phyloP scores from a whole-genome alignment of 2,797 vertebrate species.

The Huso huso region DNA sequence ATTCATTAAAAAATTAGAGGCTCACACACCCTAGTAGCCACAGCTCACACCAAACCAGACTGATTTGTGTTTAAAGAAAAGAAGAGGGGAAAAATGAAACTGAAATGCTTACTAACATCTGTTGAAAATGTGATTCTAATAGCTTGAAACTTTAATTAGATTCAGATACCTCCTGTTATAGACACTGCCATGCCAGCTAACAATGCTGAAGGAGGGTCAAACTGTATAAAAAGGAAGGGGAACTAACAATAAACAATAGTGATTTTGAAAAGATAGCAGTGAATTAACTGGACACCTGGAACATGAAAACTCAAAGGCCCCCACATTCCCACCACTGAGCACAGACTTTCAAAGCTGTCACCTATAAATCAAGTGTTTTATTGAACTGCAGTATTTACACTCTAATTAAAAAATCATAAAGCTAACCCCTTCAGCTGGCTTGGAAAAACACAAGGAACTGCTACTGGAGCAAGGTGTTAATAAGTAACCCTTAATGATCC shows the following conservation, averaged over 20 bases:
- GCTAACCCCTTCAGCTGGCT: constrained; percentile 46
- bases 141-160: too few species aligned
- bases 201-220: neutral
- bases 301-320: constrained; percentile 25
- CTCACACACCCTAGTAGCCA: too few species aligned
- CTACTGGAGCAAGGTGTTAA: constrained; percentile 55
- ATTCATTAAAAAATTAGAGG: too few species aligned
- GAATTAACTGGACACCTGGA: constrained; percentile 5
- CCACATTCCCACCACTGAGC: constrained; percentile 46
- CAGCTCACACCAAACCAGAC: too few species aligned
- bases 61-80: too few species aligned
- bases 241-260: constrained; percentile 2
- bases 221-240: neutral
- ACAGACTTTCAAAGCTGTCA: constrained; percentile 55
- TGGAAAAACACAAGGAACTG: constrained; percentile 57
- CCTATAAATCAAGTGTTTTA: constrained; percentile 75
- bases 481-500: constrained; percentile 63
- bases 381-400: constrained; percentile 74
- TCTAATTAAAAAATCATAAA: constrained; percentile 80
- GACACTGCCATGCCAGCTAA: neutral
- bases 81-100: too few species aligned
- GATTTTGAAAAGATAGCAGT: constrained; percentile 1
- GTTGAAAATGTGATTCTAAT: too few species aligned
- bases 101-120: too few species aligned
- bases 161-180: too few species aligned